Base-by-base conservation (phyloP, 2,797 vertebrate genomes). In the Molossus alvarezi region DNA sequence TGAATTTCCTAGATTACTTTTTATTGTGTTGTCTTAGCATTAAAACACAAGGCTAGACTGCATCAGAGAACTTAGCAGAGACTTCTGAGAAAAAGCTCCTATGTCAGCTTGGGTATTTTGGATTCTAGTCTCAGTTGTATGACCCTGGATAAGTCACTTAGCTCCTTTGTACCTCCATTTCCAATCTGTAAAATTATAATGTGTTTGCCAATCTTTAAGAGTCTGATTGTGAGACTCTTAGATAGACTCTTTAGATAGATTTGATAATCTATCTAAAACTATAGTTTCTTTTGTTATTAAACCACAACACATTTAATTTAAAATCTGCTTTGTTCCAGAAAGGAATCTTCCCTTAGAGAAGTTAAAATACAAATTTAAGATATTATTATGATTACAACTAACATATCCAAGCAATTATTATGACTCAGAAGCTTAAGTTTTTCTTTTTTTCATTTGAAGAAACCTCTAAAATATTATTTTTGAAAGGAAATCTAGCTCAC, bases 371-470 rank as follows among this genome's bases (percentile, higher is more conserved):
- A 86, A 69, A 85, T 88, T 86, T 77, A 67, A 64, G 57, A 45
- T 29, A 62, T 55, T 71, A 60, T 60, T 84, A 4, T 88, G 57
- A 60, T 71, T 88, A 21, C 20, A 73, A 72, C 62, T 53, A 37
- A 53, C 57, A 51, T 5, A 80, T 21, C 67, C 88, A 88, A 90
- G n/a, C 13, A 81, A 90, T 93, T 51, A 86, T 18, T 21, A 7
- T 85, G 15, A 86, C 14, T 33, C 45, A 72, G 5, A 58, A 83
- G 5, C 37, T 81, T 92, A 27, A 48, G 65, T 76, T 87, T 53
- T 88, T 17, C n/a, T 85, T 91, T 75, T 58, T 91, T 88, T 62
- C 55, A 77, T 95, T 90, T 84, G 65, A 83, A 72, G 71, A 57
- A 95, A 75, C 8, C 1, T 94, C 29, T 93, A 87, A 89, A 64